These are phyloP conservation scores for Augiades crinisus DNA, from an alignment of 2,888 invertebrate genomes.

Conservation along the genomic window DNA sequence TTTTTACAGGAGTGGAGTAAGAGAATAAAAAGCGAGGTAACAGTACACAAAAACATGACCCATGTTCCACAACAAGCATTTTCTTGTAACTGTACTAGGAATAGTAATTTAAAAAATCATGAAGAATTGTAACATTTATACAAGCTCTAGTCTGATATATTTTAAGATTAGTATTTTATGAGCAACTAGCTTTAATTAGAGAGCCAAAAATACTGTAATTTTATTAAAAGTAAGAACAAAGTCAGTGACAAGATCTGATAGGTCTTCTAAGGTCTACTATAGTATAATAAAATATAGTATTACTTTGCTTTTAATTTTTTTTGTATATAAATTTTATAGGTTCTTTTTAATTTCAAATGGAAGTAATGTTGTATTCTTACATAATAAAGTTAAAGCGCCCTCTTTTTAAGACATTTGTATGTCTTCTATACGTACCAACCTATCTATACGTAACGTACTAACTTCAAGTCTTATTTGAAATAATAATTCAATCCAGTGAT, in stretches of 20 bases:
- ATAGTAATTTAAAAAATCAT: slow-evolving; percentile 35
- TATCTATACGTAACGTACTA: no score
- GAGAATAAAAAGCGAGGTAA: slow-evolving; percentile 74
- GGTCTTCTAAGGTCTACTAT: no score
- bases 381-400: no score
- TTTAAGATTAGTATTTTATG: background rate
- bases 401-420: no score
- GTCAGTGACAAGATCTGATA: background rate
- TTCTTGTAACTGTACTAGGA: slow-evolving; percentile 49
- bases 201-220: background rate
- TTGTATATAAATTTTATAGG: no score
- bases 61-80: slow-evolving; percentile 58
- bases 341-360: no score
- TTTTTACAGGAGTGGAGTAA: slow-evolving; percentile 87
- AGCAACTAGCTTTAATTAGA: background rate
- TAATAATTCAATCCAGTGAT: no score
- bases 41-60: slow-evolving; percentile 55
- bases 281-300: no score
- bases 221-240: background rate
- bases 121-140: slow-evolving; percentile 48
- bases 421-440: no score
- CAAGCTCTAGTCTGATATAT: background rate
- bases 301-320: no score
- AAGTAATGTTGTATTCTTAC: no score
- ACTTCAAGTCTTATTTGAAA: no score